These are phyloP conservation scores for Acanthopagrus latus DNA, from an alignment of 2,797 vertebrate species.

Conservation along the genomic window DNA sequence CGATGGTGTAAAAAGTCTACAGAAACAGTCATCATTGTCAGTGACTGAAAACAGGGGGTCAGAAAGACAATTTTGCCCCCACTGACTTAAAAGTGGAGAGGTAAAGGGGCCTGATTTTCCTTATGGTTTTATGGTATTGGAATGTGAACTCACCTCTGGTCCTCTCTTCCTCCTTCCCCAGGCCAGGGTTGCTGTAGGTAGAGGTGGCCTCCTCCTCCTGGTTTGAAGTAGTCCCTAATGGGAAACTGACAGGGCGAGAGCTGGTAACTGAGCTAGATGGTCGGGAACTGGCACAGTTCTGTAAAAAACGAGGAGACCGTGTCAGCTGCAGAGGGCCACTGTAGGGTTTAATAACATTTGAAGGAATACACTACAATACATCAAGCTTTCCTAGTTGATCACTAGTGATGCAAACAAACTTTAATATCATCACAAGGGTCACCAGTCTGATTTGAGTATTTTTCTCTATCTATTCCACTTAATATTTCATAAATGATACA, in stretches of 20 bases:
- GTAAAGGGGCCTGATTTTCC: not conserved
- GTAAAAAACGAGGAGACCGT: conserved; percentile 23
- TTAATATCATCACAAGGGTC: not conserved
- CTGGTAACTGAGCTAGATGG: conserved; percentile 82
- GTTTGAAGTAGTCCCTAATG: conserved; percentile 59
- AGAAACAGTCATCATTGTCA: not conserved
- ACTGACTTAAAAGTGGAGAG: not conserved
- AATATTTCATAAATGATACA: not conserved
- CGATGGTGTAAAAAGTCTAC: not conserved
- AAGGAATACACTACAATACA: not conserved
- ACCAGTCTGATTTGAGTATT: not conserved
- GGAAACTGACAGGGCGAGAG: conserved; percentile 79
- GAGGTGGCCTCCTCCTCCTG: conserved; percentile 70
- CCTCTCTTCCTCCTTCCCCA: conserved; percentile 40
- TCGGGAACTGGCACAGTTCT: conserved; percentile 85
- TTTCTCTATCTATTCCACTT: not conserved
- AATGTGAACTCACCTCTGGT: conserved; percentile 55
- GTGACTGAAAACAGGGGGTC: not conserved
- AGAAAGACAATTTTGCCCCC: not conserved
- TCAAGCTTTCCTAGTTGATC: not conserved
- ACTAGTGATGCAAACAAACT: not conserved
- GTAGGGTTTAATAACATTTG: not conserved
- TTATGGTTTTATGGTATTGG: not conserved
- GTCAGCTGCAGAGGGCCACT: not conserved
- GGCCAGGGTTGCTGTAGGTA: conserved; percentile 31